Conservation (phyloP, 1,140 invertebrate species). For the Megalonaias nervosa region DNA sequence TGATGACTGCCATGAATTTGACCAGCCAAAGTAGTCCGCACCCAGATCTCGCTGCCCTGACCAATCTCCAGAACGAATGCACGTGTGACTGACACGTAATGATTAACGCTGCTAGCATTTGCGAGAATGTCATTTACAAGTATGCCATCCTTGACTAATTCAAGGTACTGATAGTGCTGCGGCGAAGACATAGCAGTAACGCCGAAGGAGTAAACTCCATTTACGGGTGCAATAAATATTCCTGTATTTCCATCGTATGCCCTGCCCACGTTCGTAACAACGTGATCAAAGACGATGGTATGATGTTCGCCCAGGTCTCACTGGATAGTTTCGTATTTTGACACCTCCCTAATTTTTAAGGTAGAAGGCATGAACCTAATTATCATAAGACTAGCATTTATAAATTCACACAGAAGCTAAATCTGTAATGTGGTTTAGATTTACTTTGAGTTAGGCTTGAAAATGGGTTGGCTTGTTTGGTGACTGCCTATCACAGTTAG, state of each 20-base stretch:
- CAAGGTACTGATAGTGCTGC: background rate
- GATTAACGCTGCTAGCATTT: background rate
- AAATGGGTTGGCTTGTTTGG: no score
- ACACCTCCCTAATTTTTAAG: no score
- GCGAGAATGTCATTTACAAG: background rate
- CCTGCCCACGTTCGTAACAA: background rate
- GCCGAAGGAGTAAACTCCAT: background rate
- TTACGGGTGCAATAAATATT: background rate
- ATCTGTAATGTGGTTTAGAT: no score
- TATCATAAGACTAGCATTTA: no score
- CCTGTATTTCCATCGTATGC: background rate
- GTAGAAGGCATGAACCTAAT: no score
- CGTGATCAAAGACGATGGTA: background rate
- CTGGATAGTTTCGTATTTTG: no score
- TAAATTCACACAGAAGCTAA: no score
- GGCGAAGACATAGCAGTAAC: background rate
- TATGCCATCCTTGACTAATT: background rate
- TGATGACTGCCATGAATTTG: background rate
- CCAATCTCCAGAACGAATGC: background rate
- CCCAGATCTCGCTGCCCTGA: background rate
- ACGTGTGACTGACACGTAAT: background rate
- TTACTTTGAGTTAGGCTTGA: no score
- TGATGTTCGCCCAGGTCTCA: slow-evolving; percentile 1
- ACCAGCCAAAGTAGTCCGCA: background rate
- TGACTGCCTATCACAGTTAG: no score